These are phyloP conservation scores for Drosophila nigritarsus DNA, from an alignment of 2,888 invertebrate genomes.

Conservation along the genomic window DNA sequence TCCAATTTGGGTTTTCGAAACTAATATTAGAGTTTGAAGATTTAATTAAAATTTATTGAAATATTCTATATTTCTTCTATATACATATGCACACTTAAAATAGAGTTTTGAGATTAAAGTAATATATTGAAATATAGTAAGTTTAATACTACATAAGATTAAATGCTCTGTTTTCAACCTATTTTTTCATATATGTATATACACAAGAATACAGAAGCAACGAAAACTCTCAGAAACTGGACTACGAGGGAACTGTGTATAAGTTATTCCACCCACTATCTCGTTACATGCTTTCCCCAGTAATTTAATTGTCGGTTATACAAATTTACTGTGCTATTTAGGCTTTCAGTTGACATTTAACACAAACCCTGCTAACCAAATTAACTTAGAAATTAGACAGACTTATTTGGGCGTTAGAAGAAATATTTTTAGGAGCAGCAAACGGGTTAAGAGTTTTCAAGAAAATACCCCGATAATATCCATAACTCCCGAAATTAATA, in stretches of 20 bases:
- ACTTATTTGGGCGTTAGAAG: conserved; percentile 38
- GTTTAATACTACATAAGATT: background rate
- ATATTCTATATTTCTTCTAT: background rate
- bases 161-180: background rate
- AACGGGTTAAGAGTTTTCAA: conserved; percentile 12
- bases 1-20: background rate
- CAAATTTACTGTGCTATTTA: background rate
- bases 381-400: conserved; percentile 26
- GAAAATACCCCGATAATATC: conserved; percentile 20
- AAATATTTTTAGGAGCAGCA: conserved; percentile 26
- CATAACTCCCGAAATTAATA: conserved; percentile 43
- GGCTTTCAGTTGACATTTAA: background rate
- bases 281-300: background rate
- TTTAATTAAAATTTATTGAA: background rate
- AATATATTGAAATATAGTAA: background rate
- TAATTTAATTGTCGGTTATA: background rate
- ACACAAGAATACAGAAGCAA: background rate
- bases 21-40: background rate
- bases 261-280: background rate
- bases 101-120: accelerated
- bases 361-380: background rate
- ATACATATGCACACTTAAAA: background rate
- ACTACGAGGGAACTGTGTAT: background rate
- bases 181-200: background rate
- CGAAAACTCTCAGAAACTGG: background rate